A percentile compares a stretch with the other conserved stretches of the same genome.
These are phyloP conservation scores for Isichthys henryi DNA, from an alignment of 2,113 vertebrate species.

Conservation along the genomic window DNA sequence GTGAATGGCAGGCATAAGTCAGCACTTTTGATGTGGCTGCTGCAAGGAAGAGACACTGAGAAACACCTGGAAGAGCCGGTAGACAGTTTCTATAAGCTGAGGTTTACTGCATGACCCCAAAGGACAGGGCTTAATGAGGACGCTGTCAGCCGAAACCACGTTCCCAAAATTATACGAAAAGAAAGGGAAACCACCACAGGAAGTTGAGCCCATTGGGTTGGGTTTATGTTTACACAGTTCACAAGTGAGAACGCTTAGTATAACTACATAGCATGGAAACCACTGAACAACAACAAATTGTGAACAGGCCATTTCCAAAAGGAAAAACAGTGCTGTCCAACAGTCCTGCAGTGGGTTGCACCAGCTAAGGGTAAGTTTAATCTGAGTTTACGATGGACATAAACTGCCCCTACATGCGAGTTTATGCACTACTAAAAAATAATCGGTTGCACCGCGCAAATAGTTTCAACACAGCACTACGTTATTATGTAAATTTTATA, in stretches of 20 bases:
- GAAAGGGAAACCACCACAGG: background rate
- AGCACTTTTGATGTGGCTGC: background rate
- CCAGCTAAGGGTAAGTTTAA: too few species aligned
- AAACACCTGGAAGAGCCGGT: background rate
- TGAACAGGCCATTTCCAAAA: background rate
- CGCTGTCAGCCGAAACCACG: background rate
- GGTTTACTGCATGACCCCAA: background rate
- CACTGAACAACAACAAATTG: background rate
- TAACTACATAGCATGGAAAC: background rate
- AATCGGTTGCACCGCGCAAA: too few species aligned
- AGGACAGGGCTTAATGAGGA: background rate
- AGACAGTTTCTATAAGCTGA: background rate
- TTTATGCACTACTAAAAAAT: too few species aligned
- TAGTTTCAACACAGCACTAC: too few species aligned
- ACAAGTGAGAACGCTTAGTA: background rate
- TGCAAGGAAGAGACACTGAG: background rate
- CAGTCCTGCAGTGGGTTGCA: background rate
- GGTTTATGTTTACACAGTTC: background rate
- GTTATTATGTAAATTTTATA: too few species aligned
- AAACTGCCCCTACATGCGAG: too few species aligned
- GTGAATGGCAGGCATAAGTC: background rate
- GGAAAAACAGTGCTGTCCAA: background rate
- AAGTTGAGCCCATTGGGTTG: background rate
- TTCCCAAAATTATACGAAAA: background rate
- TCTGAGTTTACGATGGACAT: too few species aligned